These are phyloP conservation scores for Leptogaster cylindrica DNA, from an alignment of 2,888 invertebrate species.

Conservation along the genomic window DNA sequence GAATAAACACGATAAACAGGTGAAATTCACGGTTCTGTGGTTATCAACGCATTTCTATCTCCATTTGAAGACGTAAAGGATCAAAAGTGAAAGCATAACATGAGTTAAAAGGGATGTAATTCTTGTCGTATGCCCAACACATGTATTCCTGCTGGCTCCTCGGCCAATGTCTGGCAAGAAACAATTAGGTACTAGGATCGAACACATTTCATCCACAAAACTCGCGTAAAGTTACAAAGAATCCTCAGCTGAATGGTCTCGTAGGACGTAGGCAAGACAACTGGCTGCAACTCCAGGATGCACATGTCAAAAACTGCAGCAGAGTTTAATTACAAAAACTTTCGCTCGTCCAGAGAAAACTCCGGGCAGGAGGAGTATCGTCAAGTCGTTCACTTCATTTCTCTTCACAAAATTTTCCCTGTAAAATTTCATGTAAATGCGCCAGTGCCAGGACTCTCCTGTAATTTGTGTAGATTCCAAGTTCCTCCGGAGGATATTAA, in stretches of 20 bases:
- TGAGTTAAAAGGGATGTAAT: too few relatives aligned
- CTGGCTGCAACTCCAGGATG: background rate
- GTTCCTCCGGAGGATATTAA: slow-evolving; percentile 53
- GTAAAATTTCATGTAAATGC: slow-evolving; percentile 36
- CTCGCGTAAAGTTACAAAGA: background rate
- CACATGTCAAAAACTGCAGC: slow-evolving; percentile 38
- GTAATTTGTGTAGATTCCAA: slow-evolving; percentile 32
- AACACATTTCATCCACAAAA: too few relatives aligned
- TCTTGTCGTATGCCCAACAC: too few relatives aligned
- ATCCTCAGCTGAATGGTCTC: background rate
- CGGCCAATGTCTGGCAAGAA: too few relatives aligned
- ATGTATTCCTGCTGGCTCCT: too few relatives aligned
- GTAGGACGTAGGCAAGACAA: background rate
- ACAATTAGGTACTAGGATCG: too few relatives aligned
- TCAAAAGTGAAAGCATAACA: slow-evolving; percentile 14
- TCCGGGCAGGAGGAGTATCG: background rate
- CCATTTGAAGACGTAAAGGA: background rate
- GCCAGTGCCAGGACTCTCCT: slow-evolving; percentile 17
- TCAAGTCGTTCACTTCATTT: slow-evolving; percentile 3
- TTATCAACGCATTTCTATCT: slow-evolving; percentile 9
- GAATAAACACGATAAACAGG: too few relatives aligned
- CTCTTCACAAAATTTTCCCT: slow-evolving; percentile 16
- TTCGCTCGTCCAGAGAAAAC: slow-evolving; percentile 21
- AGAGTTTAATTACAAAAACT: slow-evolving; percentile 34
- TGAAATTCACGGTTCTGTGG: slow-evolving; percentile 5